Base-by-base conservation (phyloP, 1,140 invertebrate genomes). In the Drosophila punjabiensis region DNA sequence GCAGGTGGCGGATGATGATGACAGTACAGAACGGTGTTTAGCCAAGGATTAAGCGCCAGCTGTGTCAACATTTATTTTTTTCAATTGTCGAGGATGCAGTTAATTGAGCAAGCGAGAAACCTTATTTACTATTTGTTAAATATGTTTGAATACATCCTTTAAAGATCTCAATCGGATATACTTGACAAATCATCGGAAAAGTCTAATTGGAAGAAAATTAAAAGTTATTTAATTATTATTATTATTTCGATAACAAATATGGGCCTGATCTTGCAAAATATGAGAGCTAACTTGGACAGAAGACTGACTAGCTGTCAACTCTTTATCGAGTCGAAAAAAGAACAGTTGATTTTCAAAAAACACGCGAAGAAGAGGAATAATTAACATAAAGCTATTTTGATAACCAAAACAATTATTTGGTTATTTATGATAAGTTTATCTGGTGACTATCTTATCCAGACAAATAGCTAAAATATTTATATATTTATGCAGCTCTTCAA, bases 1-100 rank as follows among this genome's bases (percentile, higher is more conserved):
- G 47, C 71, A 75, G 71, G 71, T 75, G 71, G 10, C 32, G 13
- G 33, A 30, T 5, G 55, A 41, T 67, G 41, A 50, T 50, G 48
- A 48, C 66, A 32, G 18, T 37, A 43, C 33, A 24, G 33, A 58
- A 58, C 53, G 33, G 24, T 62, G 47, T 74, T 74, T 74, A 37
- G 68, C 52, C 37, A 43, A 24, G 68, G 47, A 74, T 43, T 74
- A 5, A n/a, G 32, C 37, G 18, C 20, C 70, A 74, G 70, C 70
- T 74, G 70, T 37, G 68, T 52, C 20, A 74, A 74, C 30, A 62
- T 45, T 45, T 41, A 32, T 11, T 28, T 41, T n/a, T 37, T n/a
- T 52, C 18, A 43, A 28, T 10, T 28, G 8, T 2, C 8, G 18
- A 32, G 35, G 28, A 68, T 30, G 24, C 58, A 66, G 30, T 66